A percentile compares a stretch with the other conserved stretches of the same genome.
These are phyloP conservation scores for Hedychridium roseum DNA, from an alignment of 2,888 invertebrate species.

Conservation along the genomic window DNA sequence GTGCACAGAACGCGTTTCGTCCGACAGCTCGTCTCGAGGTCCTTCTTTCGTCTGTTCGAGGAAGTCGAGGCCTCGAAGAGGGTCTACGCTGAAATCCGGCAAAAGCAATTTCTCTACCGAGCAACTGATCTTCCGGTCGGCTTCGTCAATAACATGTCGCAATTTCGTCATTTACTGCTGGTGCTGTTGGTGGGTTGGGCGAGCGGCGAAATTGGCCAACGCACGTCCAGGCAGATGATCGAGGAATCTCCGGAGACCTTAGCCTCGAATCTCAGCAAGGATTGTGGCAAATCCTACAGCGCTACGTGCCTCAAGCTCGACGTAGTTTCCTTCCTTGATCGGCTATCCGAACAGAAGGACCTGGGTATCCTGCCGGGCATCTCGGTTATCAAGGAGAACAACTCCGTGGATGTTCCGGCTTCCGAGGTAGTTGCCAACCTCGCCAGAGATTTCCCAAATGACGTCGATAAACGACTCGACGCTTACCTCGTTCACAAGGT, in stretches of 20 bases:
- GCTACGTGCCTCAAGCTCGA: conserved; percentile 82
- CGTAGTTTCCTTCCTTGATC: conserved; percentile 79
- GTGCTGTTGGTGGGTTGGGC: conserved; percentile 34
- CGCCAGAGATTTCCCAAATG: conserved; percentile 78
- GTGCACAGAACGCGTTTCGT: conserved; percentile 51
- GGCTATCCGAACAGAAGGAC: conserved; percentile 75
- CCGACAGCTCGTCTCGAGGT: conserved; percentile 33
- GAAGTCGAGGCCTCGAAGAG: not conserved
- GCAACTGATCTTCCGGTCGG: not conserved
- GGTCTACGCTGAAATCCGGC: not conserved
- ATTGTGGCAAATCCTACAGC: conserved; percentile 71
- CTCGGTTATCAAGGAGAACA: conserved; percentile 74
- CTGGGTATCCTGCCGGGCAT: conserved; percentile 78
- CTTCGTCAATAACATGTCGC: conserved; percentile 10
- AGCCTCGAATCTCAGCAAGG: conserved; percentile 55
- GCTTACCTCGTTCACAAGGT: conserved; percentile 78
- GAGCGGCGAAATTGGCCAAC: conserved; percentile 49
- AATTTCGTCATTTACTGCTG: conserved; percentile 10
- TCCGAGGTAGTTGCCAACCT: conserved; percentile 79
- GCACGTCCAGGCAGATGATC: conserved; percentile 48
- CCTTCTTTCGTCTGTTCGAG: conserved; percentile 11
- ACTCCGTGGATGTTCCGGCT: conserved; percentile 65
- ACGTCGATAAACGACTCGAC: conserved; percentile 79
- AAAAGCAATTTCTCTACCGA: not conserved
- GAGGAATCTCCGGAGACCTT: conserved; percentile 45